Conservation (phyloP, 2,113 vertebrate genomes). For the Cairina moschata region DNA sequence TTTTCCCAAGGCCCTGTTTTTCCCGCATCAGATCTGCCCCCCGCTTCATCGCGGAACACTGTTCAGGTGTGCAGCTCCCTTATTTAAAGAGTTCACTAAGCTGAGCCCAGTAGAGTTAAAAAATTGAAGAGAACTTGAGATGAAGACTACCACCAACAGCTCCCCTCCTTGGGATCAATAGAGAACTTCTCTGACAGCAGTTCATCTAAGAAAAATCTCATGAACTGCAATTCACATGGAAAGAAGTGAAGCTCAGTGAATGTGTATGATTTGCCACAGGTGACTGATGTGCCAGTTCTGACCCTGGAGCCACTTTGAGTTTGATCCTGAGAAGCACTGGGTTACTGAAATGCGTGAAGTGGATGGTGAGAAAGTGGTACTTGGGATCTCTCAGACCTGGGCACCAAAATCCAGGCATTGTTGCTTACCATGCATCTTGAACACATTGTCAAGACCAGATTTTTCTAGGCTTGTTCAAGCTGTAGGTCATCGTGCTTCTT, state of each 20-base stretch:
- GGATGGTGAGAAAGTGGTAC: neutral
- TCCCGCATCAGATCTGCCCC: neutral
- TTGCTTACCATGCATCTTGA: neutral
- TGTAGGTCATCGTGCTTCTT: neutral
- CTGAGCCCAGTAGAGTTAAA: neutral
- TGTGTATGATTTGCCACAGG: neutral
- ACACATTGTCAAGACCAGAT: neutral
- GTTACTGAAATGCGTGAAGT: neutral
- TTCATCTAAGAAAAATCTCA: neutral
- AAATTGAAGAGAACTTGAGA: neutral
- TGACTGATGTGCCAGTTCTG: neutral
- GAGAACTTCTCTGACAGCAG: neutral
- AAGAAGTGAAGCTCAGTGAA: neutral
- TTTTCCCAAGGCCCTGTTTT: neutral
- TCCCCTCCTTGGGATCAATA: neutral
- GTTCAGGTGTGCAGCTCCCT: neutral
- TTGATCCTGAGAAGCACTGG: neutral
- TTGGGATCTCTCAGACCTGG: neutral
- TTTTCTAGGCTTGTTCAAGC: neutral
- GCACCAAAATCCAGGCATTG: neutral
- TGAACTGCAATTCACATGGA: neutral
- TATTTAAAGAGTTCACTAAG: neutral
- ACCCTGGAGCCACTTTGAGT: neutral
- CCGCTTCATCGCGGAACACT: neutral
- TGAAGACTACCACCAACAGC: neutral